Evolutionary conservation across 64 coral and sea anemone species (phyloP).

Genomic region (Montipora capricornis): DNA sequence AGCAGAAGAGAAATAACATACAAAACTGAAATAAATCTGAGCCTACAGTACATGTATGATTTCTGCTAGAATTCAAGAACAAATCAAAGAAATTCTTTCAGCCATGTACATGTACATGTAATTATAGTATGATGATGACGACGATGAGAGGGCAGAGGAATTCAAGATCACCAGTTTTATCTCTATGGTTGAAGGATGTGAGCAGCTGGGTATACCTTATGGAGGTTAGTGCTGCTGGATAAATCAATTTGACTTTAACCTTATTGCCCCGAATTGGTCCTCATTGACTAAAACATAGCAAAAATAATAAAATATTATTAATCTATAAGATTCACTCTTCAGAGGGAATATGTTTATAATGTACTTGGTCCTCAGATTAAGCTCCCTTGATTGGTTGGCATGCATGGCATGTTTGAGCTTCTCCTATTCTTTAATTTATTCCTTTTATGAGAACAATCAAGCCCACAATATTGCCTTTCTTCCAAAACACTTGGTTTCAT

Average conservation of each 20-base stretch:
- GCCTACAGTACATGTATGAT: no score
- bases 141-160: slow-evolving; percentile 74
- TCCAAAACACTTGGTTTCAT: no score
- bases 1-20: not conserved
- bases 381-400: no score
- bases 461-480: no score
- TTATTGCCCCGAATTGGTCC: no score
- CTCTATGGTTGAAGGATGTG: slow-evolving; percentile 79
- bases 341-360: not conserved
- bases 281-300: no score
- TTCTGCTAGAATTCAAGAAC: no score
- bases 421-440: not conserved
- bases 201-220: slow-evolving; percentile 82
- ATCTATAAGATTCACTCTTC: no score
- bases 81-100: not conserved
- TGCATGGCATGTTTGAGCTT: no score
- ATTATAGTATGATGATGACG: slow-evolving; percentile 67
- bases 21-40: not conserved
- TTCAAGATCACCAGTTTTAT: slow-evolving; percentile 97
- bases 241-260: no score
- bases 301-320: no score
- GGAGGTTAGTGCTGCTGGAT: slow-evolving; percentile 58
- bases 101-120: not conserved
- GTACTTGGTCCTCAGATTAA: not conserved
- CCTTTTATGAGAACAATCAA: not conserved